Evolutionary conservation across 2,113 vertebrate species (phyloP), one percentile per base, ranked within the genome.

Genomic region (Scomber scombrus): DNA sequence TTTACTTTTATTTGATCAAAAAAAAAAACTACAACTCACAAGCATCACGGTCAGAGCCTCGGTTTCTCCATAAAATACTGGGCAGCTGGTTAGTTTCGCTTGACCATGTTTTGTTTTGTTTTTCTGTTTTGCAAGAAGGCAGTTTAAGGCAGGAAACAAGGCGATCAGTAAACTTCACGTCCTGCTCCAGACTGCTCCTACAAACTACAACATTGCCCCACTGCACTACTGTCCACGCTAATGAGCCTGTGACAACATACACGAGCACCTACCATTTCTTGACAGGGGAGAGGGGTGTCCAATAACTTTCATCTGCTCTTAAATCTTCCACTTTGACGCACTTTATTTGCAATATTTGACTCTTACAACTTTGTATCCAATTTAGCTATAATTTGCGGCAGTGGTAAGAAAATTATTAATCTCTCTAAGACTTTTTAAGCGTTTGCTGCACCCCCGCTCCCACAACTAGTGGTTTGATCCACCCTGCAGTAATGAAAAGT

Each of bases 401-500:
- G 0, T 11, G 13, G 0, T 18, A 66, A 49, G 11, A 11, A 2
- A 66, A n/a, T n/a, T 45, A 2, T 19, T 18, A 5, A 50, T n/a
- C 3, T 31, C 3, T 50, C 8, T 14, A 0, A 3, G 0, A 29
- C 18, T 46, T 76, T 43, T 13, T 15, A 1, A n/a, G n/a, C 14
- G 16, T 3, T 40, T 40, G 2, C 0, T 0, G 4, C 46, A 13
- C 79, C 71, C 63, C 78, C 3, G 4, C 5, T 34, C 7, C 1
- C 64, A 21, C 14, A 66, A 56, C 29, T 60, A 69, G n/a, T 89
- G 79, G 76, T 74, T 0, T 34, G 46, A 56, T 26, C 88, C 71
- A 16, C 45, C 75, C 72, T 71, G 66, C 79, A 66, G 84, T 78
- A 87, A 91, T 91, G 85, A 91, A 92, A 93, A 91, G 92, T 89